Percentiles rank a stretch among this genome's conserved stretches.
These are phyloP conservation scores for Selenia dentaria DNA, from an alignment of 2,888 invertebrate genomes.

Conservation along the genomic window DNA sequence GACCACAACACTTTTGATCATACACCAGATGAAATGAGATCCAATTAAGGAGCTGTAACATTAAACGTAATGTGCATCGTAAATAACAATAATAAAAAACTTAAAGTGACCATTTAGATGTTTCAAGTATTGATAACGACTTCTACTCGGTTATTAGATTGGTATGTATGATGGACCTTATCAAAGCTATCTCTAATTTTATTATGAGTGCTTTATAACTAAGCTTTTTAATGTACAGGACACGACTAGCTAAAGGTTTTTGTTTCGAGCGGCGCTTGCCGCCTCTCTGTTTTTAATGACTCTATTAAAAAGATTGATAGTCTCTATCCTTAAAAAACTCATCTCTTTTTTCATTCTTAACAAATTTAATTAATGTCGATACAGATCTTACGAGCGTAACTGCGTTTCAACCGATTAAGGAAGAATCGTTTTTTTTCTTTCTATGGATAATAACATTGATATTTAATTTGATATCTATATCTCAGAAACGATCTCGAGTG, in stretches of 20 bases:
- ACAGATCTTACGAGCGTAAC: constrained; percentile 51
- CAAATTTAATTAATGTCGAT: constrained; percentile 81
- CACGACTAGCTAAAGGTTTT: constrained; percentile 14
- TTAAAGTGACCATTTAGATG: constrained; percentile 63
- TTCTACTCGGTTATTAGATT: constrained; percentile 44
- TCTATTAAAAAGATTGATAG: constrained; percentile 83
- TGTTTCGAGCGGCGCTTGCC: constrained; percentile 60
- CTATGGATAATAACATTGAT: constrained; percentile 22
- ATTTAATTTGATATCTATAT: constrained; percentile 24
- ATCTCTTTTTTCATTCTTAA: constrained; percentile 59
- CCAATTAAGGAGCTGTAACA: constrained; percentile 59
- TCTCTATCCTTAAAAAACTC: constrained; percentile 68
- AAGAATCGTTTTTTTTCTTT: constrained; percentile 24
- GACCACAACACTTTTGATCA: constrained; percentile 26
- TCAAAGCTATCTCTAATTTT: constrained; percentile 57
- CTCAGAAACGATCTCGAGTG: constrained; percentile 16
- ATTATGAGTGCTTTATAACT: constrained; percentile 59
- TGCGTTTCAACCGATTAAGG: constrained; percentile 34
- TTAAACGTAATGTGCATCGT: constrained; percentile 48
- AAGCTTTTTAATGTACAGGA: constrained; percentile 37
- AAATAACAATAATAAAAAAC: constrained; percentile 57
- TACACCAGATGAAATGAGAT: constrained; percentile 37
- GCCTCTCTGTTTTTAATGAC: constrained; percentile 76
- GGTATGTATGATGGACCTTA: constrained; percentile 44
- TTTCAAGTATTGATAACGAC: constrained; percentile 50